phyloP scores from a whole-genome alignment of 2,797 vertebrate genomes.

The Muraenolepis orangiensis region DNA sequence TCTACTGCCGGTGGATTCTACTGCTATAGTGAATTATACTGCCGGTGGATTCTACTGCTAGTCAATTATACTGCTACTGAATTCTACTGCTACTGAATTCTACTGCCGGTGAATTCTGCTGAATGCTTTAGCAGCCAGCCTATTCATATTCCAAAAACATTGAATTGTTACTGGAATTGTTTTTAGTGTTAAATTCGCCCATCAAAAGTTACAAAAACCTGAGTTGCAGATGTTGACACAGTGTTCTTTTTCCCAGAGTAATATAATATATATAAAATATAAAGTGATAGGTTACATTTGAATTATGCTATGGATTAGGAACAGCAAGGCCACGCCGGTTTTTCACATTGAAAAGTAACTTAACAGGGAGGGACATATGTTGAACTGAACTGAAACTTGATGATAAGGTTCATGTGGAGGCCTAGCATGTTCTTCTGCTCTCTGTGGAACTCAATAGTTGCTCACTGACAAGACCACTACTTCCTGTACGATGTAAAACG shows the following conservation, averaged over 20 bases:
- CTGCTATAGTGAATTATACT: too few relatives aligned
- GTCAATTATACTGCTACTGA: too few relatives aligned
- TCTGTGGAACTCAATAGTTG: not conserved
- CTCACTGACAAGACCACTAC: not conserved
- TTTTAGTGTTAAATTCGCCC: too few relatives aligned
- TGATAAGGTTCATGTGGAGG: not conserved
- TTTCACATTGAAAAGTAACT: slow-evolving; percentile 5
- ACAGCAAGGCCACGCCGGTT: not conserved
- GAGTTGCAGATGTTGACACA: too few relatives aligned
- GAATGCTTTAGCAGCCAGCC: too few relatives aligned
- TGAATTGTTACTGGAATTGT: not conserved
- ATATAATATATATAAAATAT: not conserved
- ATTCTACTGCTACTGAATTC: too few relatives aligned
- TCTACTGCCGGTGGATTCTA: slow-evolving; percentile 29
- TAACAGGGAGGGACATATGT: not conserved
- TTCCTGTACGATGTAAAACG: not conserved
- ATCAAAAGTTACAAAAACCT: too few relatives aligned
- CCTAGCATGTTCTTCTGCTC: not conserved
- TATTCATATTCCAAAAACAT: not conserved
- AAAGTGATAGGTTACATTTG: not conserved
- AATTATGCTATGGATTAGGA: not conserved
- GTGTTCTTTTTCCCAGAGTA: not conserved
- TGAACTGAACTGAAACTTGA: not conserved
- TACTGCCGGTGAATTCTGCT: not conserved
- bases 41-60: slow-evolving; percentile 50